Percentiles rank a stretch among this genome's conserved stretches.
phyloP scores from a whole-genome alignment of 2,113 vertebrate species.

The Carassius gibelio region DNA sequence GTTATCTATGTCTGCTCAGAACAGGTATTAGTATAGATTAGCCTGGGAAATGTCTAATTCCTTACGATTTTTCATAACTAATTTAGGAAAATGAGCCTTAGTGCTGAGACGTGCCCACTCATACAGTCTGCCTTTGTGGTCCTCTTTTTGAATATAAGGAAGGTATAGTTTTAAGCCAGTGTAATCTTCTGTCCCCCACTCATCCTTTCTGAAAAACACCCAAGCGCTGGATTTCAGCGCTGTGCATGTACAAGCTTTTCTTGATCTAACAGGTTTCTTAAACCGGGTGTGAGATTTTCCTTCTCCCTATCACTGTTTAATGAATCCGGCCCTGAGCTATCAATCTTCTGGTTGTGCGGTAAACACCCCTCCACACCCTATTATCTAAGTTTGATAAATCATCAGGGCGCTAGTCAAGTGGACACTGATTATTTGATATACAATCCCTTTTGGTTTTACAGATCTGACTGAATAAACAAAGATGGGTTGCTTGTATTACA shows the following conservation, averaged over 20 bases:
- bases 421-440: background rate
- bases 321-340: background rate
- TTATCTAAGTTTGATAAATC: slow-evolving; percentile 16
- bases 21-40: background rate
- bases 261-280: slow-evolving; percentile 25
- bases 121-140: slow-evolving; percentile 61
- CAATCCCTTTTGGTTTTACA: background rate
- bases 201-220: slow-evolving; percentile 13
- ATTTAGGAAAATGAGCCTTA: background rate
- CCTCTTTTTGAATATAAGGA: slow-evolving; percentile 41
- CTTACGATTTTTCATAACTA: background rate
- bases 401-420: background rate
- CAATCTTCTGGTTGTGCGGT: background rate
- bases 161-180: slow-evolving; percentile 26
- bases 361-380: slow-evolving; percentile 21
- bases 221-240: background rate
- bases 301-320: background rate
- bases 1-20: background rate
- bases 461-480: background rate
- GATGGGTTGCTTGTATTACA: too few species aligned
- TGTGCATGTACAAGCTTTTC: slow-evolving; percentile 34
- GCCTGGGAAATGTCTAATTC: background rate
- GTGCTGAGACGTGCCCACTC: slow-evolving; percentile 48
- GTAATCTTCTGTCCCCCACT: background rate
- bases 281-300: background rate